Percentiles rank a stretch among this genome's conserved stretches.
These are phyloP conservation scores for Periophthalmus magnuspinnatus DNA, from an alignment of 2,797 vertebrate species.

Conservation along the genomic window DNA sequence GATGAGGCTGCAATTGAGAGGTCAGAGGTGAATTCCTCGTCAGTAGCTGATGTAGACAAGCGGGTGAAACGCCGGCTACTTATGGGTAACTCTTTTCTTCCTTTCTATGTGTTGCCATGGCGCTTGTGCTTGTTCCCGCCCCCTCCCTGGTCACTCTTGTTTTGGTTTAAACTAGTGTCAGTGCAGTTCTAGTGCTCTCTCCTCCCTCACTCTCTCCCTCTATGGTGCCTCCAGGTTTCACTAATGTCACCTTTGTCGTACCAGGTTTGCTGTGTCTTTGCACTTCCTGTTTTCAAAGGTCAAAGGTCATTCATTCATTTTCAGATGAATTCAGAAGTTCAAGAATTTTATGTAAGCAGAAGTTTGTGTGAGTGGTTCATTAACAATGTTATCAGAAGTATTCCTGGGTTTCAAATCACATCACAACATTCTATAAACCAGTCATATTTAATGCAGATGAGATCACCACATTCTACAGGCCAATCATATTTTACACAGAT, in stretches of 20 bases:
- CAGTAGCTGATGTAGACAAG: slow-evolving; percentile 99
- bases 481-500: too few relatives aligned
- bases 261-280: slow-evolving; percentile 17
- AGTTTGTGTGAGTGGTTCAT: too few relatives aligned
- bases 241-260: slow-evolving; percentile 38
- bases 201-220: slow-evolving; percentile 23
- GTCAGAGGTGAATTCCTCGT: slow-evolving; percentile 99
- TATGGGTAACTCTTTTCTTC: slow-evolving; percentile 99
- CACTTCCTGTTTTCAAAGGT: slow-evolving; percentile 11
- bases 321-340: background rate
- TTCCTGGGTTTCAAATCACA: too few relatives aligned
- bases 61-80: slow-evolving; percentile 99
- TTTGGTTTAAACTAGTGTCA: slow-evolving; percentile 43
- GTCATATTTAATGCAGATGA: too few relatives aligned
- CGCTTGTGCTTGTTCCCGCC: slow-evolving; percentile 82
- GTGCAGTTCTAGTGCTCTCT: slow-evolving; percentile 29
- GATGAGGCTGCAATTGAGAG: slow-evolving; percentile 99
- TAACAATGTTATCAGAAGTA: too few relatives aligned
- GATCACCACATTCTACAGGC: too few relatives aligned
- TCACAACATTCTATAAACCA: too few relatives aligned
- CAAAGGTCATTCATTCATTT: background rate
- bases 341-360: too few relatives aligned
- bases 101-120: slow-evolving; percentile 95
- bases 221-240: slow-evolving; percentile 38
- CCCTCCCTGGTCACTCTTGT: slow-evolving; percentile 43